phyloP scores from a whole-genome alignment of 2,113 vertebrate species.

The Rhegmatorhina hoffmannsi region DNA sequence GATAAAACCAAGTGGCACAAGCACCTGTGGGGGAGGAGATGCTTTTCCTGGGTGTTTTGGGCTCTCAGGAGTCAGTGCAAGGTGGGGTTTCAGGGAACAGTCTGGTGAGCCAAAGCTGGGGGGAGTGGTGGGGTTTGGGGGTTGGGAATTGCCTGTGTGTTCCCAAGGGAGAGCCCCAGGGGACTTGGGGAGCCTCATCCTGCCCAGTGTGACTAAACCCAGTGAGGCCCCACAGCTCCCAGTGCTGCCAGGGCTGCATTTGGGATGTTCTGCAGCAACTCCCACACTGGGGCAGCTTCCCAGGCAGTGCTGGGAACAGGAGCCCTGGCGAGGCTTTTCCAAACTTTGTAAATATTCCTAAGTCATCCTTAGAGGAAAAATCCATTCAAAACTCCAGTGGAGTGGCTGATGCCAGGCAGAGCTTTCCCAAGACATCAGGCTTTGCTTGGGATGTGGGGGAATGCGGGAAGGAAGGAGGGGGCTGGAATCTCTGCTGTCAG shows the following conservation, averaged over 20 bases:
- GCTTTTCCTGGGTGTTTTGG: not conserved
- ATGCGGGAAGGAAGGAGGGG: not conserved
- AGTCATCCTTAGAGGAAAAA: not conserved
- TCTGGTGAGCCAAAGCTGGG: fast-evolving
- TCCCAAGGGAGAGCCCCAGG: not conserved
- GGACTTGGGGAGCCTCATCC: not conserved
- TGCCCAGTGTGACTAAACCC: not conserved
- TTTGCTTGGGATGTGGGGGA: not conserved
- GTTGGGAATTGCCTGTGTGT: not conserved
- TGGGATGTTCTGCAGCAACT: not conserved
- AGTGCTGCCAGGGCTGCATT: not conserved
- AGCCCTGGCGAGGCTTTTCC: fast-evolving
- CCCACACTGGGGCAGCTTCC: not conserved
- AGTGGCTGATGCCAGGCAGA: not conserved
- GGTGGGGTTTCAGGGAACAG: not conserved
- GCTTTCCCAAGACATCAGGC: fast-evolving
- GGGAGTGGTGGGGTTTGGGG: fast-evolving
- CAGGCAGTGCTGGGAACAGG: not conserved
- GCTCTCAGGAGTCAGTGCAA: not conserved
- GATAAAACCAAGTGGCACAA: not conserved
- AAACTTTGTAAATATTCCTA: not conserved
- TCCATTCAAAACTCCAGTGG: not conserved
- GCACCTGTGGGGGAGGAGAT: not conserved
- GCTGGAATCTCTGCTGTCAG: not conserved
- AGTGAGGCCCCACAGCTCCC: not conserved